A percentile compares a stretch with the other conserved stretches of the same genome.
These are phyloP conservation scores for Ginglymostoma cirratum DNA, from an alignment of 2,113 vertebrate species.

Conservation along the genomic window DNA sequence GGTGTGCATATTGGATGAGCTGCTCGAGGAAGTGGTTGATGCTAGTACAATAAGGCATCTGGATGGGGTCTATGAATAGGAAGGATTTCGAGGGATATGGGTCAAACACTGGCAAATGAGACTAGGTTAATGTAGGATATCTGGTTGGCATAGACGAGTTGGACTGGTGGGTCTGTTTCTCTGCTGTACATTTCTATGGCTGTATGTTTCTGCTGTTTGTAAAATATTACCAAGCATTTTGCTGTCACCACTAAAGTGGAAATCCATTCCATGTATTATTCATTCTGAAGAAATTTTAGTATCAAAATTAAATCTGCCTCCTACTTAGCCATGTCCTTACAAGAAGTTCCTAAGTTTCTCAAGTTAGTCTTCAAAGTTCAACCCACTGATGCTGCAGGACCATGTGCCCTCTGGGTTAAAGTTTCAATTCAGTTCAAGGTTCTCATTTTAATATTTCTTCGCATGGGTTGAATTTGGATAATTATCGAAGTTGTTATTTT, in stretches of 20 bases:
- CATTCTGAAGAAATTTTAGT: not conserved
- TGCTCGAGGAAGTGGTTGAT: too few relatives aligned
- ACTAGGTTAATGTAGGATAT: too few relatives aligned
- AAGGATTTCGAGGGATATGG: too few relatives aligned
- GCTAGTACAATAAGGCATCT: too few relatives aligned
- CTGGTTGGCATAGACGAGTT: too few relatives aligned
- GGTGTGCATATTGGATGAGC: too few relatives aligned
- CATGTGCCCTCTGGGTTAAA: not conserved
- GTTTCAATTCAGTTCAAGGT: not conserved
- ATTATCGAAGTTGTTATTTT: not conserved
- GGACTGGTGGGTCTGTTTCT: too few relatives aligned
- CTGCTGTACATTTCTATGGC: too few relatives aligned
- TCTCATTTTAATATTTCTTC: not conserved
- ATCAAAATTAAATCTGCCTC: not conserved
- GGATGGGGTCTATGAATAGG: too few relatives aligned
- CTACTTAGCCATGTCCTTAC: not conserved
- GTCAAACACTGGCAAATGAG: too few relatives aligned
- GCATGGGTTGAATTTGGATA: not conserved
- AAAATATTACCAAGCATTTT: not conserved
- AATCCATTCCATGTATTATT: not conserved
- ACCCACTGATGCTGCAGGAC: too few relatives aligned
- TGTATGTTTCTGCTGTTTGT: not conserved
- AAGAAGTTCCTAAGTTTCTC: not conserved
- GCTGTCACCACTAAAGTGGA: not conserved
- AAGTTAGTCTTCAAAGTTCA: not conserved